Evolutionary conservation across 2,113 vertebrate genomes (phyloP), one percentile per base, ranked within the genome.

Genomic region (Tyrannus savana): DNA sequence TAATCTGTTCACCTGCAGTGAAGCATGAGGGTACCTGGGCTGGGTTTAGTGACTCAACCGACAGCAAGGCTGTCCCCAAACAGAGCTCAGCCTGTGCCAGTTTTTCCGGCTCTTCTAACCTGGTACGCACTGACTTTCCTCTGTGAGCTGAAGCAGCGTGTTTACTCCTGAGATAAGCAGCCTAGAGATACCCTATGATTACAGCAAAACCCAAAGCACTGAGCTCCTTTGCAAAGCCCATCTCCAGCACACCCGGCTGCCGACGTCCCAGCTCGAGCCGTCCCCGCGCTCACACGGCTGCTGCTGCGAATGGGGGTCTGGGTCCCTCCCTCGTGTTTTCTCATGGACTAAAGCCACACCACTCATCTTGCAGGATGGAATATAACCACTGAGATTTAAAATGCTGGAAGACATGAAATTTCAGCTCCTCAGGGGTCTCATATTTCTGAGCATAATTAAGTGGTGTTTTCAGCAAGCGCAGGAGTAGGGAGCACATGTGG

Each of bases 21-120:
- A 62, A 60, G 31, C 1, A 1, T 37, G 52, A 52, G n/a, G 44
- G 23, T 47, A 33, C 25, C 35, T 64, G 79, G 76, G 68, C 76
- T 87, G 55, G 46, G 41, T 76, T 41, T 63, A 80, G 75, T 0
- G 2, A 30, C 83, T 35, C 3, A 0, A 22, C 3, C 17, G 46
- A 71, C 56, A 84, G 15, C 24, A 55, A 59, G 58, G 27, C 3
- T 0, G 44, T 83, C 67, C 56, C 22, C 62, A n/a, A 8, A 31
- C 39, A 25, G 12, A 27, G 68, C 50, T 84, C 76, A 59, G 76
- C 73, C 73, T 27, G 39, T 3, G 13, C 96, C 1, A 47, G 84
- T 91, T 91, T 78, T 96, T 91, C 96, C 22, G 0, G 91, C 86
- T 96, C 67, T 64, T 91, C 64, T 58, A 80, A 69, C 80, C 50